Evolutionary conservation across 1,140 invertebrate genomes (phyloP).

Genomic region (Drosophila bocki): DNA sequence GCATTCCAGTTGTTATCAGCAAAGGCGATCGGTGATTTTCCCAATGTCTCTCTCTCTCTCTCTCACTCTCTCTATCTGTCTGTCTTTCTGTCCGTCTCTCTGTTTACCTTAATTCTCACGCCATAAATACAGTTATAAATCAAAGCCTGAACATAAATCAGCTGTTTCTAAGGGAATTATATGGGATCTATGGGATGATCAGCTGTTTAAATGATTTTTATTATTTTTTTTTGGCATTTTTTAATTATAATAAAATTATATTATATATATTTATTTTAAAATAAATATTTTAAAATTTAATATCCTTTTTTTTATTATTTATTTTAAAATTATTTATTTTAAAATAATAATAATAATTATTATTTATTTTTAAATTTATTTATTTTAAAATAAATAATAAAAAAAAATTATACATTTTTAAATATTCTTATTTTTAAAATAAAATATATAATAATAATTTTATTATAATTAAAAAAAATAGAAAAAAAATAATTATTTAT

Average conservation of each 20-base stretch:
- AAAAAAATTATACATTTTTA: too few relatives aligned
- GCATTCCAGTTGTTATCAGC: conserved; percentile 17
- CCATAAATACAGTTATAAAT: conserved; percentile 5
- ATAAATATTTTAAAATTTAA: too few relatives aligned
- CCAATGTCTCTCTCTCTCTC: background rate
- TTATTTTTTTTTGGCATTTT: background rate
- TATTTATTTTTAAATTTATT: too few relatives aligned
- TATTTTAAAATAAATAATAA: too few relatives aligned
- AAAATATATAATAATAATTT: too few relatives aligned
- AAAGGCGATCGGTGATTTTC: conserved; percentile 22
- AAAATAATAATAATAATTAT: too few relatives aligned
- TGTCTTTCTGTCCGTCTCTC: conserved; percentile 11
- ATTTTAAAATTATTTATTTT: too few relatives aligned
- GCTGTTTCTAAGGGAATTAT: background rate
- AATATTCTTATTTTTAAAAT: too few relatives aligned
- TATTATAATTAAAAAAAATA: too few relatives aligned
- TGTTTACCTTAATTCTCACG: conserved; percentile 53
- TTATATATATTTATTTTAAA: too few relatives aligned
- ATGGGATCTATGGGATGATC: background rate
- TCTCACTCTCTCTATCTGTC: background rate
- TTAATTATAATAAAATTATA: background rate
- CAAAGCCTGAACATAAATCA: background rate
- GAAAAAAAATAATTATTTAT: too few relatives aligned
- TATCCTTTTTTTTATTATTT: too few relatives aligned
- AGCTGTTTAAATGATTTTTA: background rate